These are phyloP conservation scores for Pogonocherus hispidulus DNA, from an alignment of 2,888 invertebrate species.

Conservation along the genomic window DNA sequence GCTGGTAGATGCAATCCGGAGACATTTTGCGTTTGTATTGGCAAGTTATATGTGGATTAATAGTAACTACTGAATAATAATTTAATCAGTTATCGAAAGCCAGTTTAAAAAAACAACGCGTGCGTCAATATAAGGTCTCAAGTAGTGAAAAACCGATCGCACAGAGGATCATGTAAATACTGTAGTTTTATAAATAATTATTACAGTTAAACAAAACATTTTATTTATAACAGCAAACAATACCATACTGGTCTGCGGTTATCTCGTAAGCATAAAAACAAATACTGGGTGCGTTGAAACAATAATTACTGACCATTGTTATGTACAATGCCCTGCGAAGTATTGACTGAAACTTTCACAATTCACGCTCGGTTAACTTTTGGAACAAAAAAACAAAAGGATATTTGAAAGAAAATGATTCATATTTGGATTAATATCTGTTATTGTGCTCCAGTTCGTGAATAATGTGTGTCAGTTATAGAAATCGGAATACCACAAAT, in stretches of 20 bases:
- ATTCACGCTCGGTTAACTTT: conserved; percentile 14
- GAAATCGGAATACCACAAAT: background rate
- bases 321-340: background rate
- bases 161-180: conserved; percentile 23
- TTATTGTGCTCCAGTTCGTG: background rate
- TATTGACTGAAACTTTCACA: background rate
- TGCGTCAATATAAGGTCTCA: too few relatives aligned
- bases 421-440: background rate
- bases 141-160: conserved; percentile 25
- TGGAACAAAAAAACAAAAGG: background rate
- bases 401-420: background rate
- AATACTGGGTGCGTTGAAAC: conserved; percentile 26
- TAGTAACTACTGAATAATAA: too few relatives aligned
- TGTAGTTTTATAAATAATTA: conserved; percentile 28
- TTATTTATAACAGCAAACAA: conserved; percentile 37
- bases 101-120: too few relatives aligned
- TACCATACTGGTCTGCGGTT: conserved; percentile 30
- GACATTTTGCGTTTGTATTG: too few relatives aligned
- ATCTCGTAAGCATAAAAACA: conserved; percentile 23
- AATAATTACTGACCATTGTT: conserved; percentile 35
- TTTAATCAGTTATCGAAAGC: too few relatives aligned
- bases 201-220: conserved; percentile 30
- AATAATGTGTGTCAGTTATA: background rate
- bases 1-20: too few relatives aligned
- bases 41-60: too few relatives aligned